Base-by-base conservation (phyloP, 2,113 vertebrate species). In the Prolemur simus region DNA sequence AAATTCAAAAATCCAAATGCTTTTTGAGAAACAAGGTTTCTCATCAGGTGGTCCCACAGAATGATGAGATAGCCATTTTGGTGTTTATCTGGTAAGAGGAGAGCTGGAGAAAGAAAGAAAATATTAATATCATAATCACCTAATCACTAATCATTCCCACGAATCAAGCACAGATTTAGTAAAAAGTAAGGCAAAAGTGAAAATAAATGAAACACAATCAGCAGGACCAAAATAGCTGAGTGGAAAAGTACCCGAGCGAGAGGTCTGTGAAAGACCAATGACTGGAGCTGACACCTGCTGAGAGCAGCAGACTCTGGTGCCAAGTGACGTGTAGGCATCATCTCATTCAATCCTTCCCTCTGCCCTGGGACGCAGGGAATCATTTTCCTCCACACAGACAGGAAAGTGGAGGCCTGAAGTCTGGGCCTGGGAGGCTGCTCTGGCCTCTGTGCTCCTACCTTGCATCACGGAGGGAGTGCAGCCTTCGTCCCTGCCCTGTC, bases 181-280 rank as follows among this genome's bases (percentile, higher is more conserved):
- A 60, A 69, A 77, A 68, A 25, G 37, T 32, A 69, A 93, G 74
- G 23, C n/a, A 23, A 42, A 93, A 56, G 37, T 73, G 76, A 80
- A 45, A 81, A 25, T 27, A 66, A 78, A 21, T 77, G 23, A 52
- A 47, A n/a, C 2, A 42, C 58, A n/a, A n/a, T 10, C n/a, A 5
- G 32, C 6, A 27, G n/a, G 56, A 29, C 25, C 39, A 56, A 69
- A 39, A 12, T 13, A n/a, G n/a, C 3, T 2, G 21, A 54, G 49
- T 4, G 52, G 15, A 18, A 32, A 60, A 58, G 73, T 5, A 27
- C 13, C 1, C 4, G 5, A 39, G 60, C 1, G 2, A 54, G 25
- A 20, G 0, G 15, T 14, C 27, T 13, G 42, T 0, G 13, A 56
- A 63, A 23, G 1, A 25, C 2, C 18, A 2, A 17, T 15, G 8